phyloP scores from a whole-genome alignment of 2,888 invertebrate genomes.

The Leptinotarsa tumamoca region DNA sequence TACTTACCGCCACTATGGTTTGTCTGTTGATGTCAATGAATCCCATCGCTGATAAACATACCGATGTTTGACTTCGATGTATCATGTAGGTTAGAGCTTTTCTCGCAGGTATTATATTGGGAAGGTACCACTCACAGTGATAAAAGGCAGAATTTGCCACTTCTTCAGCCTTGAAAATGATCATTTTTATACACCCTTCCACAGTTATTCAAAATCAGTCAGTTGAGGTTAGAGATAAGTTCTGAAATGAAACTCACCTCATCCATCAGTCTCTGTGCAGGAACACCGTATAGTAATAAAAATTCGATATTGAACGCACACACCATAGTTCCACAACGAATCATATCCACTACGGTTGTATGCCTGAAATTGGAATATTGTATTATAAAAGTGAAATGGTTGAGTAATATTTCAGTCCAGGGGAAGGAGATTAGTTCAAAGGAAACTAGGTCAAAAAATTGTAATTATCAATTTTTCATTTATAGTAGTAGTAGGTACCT shows the following conservation, averaged over 20 bases:
- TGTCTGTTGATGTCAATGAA: constrained; percentile 42
- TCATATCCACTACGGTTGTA: constrained; percentile 40
- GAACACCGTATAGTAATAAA: constrained; percentile 42
- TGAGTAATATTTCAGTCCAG: no score
- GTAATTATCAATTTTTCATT: no score
- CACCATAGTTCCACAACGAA: constrained; percentile 43
- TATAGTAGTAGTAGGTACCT: no score
- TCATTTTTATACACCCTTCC: background rate
- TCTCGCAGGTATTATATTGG: constrained; percentile 37
- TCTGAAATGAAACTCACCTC: constrained; percentile 31
- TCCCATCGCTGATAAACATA: constrained; percentile 38
- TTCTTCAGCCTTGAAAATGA: constrained; percentile 36
- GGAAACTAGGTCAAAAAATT: no score
- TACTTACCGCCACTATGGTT: constrained; percentile 43
- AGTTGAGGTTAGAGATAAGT: no score
- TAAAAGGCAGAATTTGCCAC: constrained; percentile 41
- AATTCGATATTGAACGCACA: constrained; percentile 42
- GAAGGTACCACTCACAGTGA: constrained; percentile 43
- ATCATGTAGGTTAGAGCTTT: constrained; percentile 41
- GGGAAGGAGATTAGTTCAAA: no score
- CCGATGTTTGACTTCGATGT: constrained; percentile 38
- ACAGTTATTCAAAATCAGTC: no score
- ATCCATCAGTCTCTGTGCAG: constrained; percentile 42
- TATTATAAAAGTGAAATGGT: no score
- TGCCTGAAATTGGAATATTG: constrained; percentile 31